A percentile compares a stretch with the other conserved stretches of the same genome.
Evolutionary conservation across 37 sponge, comb jelly and placozoan genomes (phyloP).

Genomic region (Lycopodina hypogea): DNA sequence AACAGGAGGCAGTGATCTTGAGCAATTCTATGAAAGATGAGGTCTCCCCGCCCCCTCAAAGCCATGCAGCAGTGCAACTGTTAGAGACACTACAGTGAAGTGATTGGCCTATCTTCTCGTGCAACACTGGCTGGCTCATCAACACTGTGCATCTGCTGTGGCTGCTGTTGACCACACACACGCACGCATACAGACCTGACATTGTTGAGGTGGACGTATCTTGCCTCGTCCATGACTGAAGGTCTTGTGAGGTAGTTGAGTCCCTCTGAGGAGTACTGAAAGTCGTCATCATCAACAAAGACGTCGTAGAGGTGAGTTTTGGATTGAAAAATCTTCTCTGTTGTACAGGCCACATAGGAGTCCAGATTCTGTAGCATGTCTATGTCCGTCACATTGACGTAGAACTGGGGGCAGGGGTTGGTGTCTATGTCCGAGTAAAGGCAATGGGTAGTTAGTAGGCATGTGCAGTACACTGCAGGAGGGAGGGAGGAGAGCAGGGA

Average conservation of each 20-base stretch:
- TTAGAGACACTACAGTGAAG: too few species aligned
- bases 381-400: slow-evolving; percentile 87
- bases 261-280: slow-evolving; percentile 19
- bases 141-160: too few species aligned
- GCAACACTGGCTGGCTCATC: too few species aligned
- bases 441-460: slow-evolving; percentile 59
- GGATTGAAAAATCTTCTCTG: slow-evolving; percentile 80
- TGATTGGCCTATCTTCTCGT: too few species aligned
- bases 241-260: slow-evolving; percentile 50
- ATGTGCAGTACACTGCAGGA: slow-evolving; percentile 73
- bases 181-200: slow-evolving; percentile 52
- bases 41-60: too few species aligned
- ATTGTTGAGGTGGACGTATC: slow-evolving; percentile 49
- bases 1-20: too few species aligned
- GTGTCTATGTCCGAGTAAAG: slow-evolving; percentile 47
- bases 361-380: slow-evolving; percentile 38
- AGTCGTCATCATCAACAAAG: slow-evolving; percentile 50
- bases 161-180: too few species aligned
- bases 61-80: too few species aligned
- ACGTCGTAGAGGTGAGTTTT: slow-evolving; percentile 82
- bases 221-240: slow-evolving; percentile 43
- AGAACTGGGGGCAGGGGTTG: slow-evolving; percentile 75
- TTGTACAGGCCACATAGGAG: slow-evolving; percentile 86
- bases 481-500: background rate
- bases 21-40: too few species aligned